Evolutionary conservation across 2,888 invertebrate species (phyloP), one percentile per base, ranked within the genome.

Genomic region (Cybosia mesomella): DNA sequence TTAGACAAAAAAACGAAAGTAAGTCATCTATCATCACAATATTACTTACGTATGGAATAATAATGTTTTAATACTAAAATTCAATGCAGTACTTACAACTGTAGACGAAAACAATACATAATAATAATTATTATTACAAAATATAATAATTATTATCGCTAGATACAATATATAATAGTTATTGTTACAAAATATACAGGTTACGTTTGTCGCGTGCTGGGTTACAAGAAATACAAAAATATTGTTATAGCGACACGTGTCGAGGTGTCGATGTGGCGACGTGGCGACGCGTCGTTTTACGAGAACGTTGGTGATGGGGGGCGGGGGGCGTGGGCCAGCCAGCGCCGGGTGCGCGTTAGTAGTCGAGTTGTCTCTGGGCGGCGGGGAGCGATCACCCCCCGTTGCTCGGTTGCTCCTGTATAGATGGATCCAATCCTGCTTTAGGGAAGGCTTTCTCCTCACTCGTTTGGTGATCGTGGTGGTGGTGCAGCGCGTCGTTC

Each of bases 341-440:
- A 32, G 13, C 54, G 13, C 28, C 43, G 39, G 3, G 59, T 28
- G n/a, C 22, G 55, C 13, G 54, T 24, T 18, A 13, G 13, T 36
- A n/a, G 61, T 53, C n/a, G n/a, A n/a, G n/a, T n/a, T n/a, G n/a
- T n/a, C 39, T 15, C 36, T 24, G 15, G 36, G 0, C 2, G 18
- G n/a, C 39, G 5, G 18, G 0, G 36, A 15, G n/a, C 24, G 43
- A 87, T 94, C 94, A 94, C 79, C 94, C 94, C 66, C 94, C 94
- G 72, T 93, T 93, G 79, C 92, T 93, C 28, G 93, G 92, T 82
- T 92, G 93, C 70, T 94, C 94, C 94, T 94, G 84, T 87, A 92
- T 86, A 64, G 91, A 84, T 65, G 88, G 86, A 75, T 92, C 92
- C 75, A 85, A 77, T 66, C 74, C 81, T 18, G 81, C 80, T 80